phyloP scores from a whole-genome alignment of 2,888 invertebrate genomes.

The Zelleria hepariella region DNA sequence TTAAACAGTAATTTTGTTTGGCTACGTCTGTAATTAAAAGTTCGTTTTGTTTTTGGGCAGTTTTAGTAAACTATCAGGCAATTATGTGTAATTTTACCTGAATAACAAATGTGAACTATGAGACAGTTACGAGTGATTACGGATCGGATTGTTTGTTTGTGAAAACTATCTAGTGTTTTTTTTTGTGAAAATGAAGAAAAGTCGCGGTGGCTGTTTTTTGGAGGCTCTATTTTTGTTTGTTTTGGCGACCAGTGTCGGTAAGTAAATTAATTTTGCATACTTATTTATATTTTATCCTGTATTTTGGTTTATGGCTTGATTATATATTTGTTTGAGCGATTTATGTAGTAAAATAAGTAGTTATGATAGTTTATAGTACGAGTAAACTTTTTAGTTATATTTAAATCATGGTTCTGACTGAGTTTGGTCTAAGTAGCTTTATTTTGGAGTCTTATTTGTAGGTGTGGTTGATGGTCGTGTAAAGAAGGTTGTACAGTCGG shows the following conservation, averaged over 20 bases:
- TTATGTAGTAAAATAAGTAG: no score
- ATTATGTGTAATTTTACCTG: neutral
- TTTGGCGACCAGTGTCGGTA: slow-evolving; percentile 37
- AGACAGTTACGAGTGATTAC: neutral
- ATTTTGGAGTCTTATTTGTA: no score
- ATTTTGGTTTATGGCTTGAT: no score
- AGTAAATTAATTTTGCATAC: slow-evolving; percentile 28
- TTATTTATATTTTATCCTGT: no score
- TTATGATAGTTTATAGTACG: no score
- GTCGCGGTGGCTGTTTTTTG: slow-evolving; percentile 38
- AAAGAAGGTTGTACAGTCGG: no score
- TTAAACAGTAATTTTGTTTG: neutral
- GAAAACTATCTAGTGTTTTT: neutral
- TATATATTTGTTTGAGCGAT: no score
- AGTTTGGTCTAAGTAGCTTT: no score
- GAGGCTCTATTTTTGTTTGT: slow-evolving; percentile 39
- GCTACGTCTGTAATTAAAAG: neutral
- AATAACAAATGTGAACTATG: slow-evolving; percentile 1
- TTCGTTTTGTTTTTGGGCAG: neutral
- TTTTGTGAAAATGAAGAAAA: slow-evolving; percentile 37
- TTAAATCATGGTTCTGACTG: no score
- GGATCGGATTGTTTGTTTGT: neutral
- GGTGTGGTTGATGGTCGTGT: no score
- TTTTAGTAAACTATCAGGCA: neutral
- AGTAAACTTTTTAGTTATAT: no score